phyloP scores from a whole-genome alignment of 2,113 vertebrate species.

The Nyctibius bracteatus region DNA sequence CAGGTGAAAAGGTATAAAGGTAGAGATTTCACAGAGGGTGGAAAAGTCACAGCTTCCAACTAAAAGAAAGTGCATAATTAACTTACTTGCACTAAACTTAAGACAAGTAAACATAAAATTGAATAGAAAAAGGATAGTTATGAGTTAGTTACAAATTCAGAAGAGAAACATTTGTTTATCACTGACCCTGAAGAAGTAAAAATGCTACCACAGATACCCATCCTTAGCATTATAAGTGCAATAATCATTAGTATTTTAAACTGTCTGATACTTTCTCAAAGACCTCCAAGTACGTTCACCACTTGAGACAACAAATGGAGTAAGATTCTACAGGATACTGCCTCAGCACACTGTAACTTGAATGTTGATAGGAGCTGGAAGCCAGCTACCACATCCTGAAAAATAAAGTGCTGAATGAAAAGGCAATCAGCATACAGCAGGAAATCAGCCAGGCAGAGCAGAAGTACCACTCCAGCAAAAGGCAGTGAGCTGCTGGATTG shows the following conservation, averaged over 20 bases:
- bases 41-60: not conserved
- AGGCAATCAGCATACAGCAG: not conserved
- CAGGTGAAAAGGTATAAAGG: not conserved
- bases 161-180: not conserved
- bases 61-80: not conserved
- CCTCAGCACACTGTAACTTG: not conserved
- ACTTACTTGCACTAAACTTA: not conserved
- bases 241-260: not conserved
- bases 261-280: not conserved
- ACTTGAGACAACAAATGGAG: not conserved
- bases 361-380: not conserved
- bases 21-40: not conserved
- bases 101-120: not conserved
- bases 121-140: not conserved
- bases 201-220: not conserved
- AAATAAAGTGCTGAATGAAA: not conserved
- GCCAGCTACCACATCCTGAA: constrained; percentile 34
- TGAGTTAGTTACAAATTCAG: not conserved
- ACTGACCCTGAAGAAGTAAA: not conserved
- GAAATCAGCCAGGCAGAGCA: not conserved
- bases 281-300: not conserved
- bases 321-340: not conserved
- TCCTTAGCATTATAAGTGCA: not conserved
- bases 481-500: not conserved
- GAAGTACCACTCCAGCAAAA: not conserved